Evolutionary conservation across 2,888 invertebrate species (phyloP), one percentile per base, ranked within the genome.

Genomic region (Escarpia spicata): DNA sequence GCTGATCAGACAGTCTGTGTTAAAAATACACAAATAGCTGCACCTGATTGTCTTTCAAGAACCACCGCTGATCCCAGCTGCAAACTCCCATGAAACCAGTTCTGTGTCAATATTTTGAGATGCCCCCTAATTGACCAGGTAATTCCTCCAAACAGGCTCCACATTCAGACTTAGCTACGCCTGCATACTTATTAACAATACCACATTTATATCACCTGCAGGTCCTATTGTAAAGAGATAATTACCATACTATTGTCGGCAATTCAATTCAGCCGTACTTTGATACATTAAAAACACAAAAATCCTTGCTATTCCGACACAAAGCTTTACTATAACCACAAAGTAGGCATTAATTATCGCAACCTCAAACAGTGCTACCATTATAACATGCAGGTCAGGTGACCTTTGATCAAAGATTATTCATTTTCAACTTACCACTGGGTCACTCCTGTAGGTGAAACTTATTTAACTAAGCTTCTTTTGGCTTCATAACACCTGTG

Each of bases 101-200:
- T 52, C 15, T 52, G 52, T 52, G 52, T 52, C 52, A n/a, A 19
- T 75, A 75, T 75, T 75, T 75, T 75, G 26, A 75, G 15, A 75
- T 75, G 75, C 3, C 75, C 75, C 75, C 75, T 26, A 75, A 75
- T 19, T 19, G 19, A n/a, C n/a, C 75, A 75, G 26, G 15, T 6
- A 75, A 26, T 75, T 15, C 52, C 9, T 9, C 9, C 52, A 8
- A 52, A 52, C 19, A 75, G 75, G 75, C 75, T 52, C n/a, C n/a
- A n/a, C 75, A 75, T 75, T 75, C 75, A 75, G 75, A 75, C 75
- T 75, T 75, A 75, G 26, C 75, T 75, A 75, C n/a, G n/a, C 75
- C 6, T 75, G 75, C 26, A 75, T 3, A 75, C 75, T 6, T 75
- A 75, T 3, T 75, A n/a, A 75, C 19, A 75, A 75, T 75, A 75